Base-by-base conservation (phyloP, 2,797 vertebrate genomes). In the Galagoides demidoff region DNA sequence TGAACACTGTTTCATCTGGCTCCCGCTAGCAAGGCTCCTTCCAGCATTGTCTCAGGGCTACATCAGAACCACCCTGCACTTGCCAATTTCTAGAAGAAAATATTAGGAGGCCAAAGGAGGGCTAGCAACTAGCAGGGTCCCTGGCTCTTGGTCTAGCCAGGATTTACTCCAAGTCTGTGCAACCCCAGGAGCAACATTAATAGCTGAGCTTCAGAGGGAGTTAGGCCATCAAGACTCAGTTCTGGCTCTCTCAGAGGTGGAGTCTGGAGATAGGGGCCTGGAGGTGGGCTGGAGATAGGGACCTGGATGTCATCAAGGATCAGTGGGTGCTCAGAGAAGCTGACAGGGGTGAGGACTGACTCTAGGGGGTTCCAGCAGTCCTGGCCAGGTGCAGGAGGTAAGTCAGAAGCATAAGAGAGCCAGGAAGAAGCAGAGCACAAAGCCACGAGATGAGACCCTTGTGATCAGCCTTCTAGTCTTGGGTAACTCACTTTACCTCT, bases 1-100 rank as follows among this genome's bases (percentile, higher is more conserved):
- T 0, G 52, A 49, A 20, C 7, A 22, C 34, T 37, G 1, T 43
- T 10, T 16, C 4, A 16, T 7, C 3, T 1, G 1, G n/a, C 22
- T 63, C n/a, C 39, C 13, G 0, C 45, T 5, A 0, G 37, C 25
- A 45, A 5, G 29, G 76, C 17, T 39, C 43, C 59, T 45, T 16
- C 49, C 25, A 0, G 13, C 8, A 27, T 39, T 25, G 17, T 76
- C 25, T 22, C 61, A 29, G 2, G 68, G 31, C 31, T 61, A 68
- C 43, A 20, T 37, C 31, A 4, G 16, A 11, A 45, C 70, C 5
- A 1, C 14, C 49, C 37, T 1, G 8, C 7, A 25, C 49, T 10
- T 5, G 34, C 82, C 64, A 10, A 5, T 71, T 81, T 92, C 89
- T 1, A 37, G 37, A 57, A n/a, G 55, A 29, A 61, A 29, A 64